Base-by-base conservation (phyloP, 2,888 invertebrate genomes). In the Dryococelus australis region DNA sequence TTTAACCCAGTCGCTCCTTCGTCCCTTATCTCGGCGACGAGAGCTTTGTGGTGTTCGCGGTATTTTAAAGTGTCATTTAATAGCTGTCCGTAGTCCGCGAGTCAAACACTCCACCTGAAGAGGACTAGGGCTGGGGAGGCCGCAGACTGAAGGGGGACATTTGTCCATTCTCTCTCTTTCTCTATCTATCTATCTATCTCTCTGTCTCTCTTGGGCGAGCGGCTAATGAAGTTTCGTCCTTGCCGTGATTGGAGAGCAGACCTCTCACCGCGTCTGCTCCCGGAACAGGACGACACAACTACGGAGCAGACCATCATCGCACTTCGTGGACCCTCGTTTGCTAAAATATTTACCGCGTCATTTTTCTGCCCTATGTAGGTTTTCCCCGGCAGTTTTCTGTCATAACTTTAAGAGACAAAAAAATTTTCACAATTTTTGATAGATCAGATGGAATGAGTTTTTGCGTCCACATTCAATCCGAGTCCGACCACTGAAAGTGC, bases 31-130 rank as follows among this genome's bases (percentile, higher is more conserved):
- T n/a, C 65, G 65, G 65, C 65, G 65, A 1, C 24, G 65, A 65
- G 65, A 65, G 65, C 65, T 65, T 65, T 65, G 65, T 65, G 65
- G 65, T 65, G 65, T 65, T n/a, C 24, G 65, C 65, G 65, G 65
- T 65, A 65, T 65, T 65, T 65, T 65, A 65, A 65, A 65, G 65
- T 65, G 65, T 65, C 65, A 65, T 65, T 65, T 65, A 65, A 65
- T 24, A 24, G 24, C 65, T 65, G 65, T 65, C 65, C 65, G 65
- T n/a, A 24, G 24, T 8, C 65, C 65, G 65, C 65, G 65, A 65
- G 65, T 65, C 65, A 65, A 65, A n/a, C 65, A 65, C 24, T n/a
- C n/a, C 65, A 65, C 65, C 65, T 65, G 65, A 24, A 65, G 65
- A n/a, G 65, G 8, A 10, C n/a, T 20, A 0, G 0, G n/a, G 65